Evolutionary conservation across 2,113 vertebrate genomes (phyloP).

Genomic region (Leptobrachium leishanense): DNA sequence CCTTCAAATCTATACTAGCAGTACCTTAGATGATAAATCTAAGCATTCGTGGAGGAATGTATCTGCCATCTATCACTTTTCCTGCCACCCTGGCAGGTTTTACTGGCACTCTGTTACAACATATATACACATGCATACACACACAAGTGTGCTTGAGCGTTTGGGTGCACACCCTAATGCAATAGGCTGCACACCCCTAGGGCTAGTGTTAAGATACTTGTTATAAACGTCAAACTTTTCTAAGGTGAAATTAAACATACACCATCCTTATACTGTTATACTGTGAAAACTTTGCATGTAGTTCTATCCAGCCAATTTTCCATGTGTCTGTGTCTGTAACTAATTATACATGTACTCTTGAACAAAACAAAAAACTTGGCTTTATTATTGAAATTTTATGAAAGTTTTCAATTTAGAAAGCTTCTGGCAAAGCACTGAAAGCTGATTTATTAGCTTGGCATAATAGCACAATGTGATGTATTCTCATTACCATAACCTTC

Average conservation of each 20-base stretch:
- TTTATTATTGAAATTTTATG: constrained; percentile 28
- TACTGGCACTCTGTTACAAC: too few relatives aligned
- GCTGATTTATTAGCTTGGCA: constrained; percentile 39
- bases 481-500: constrained; percentile 30
- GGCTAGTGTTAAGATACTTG: too few relatives aligned
- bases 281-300: background rate
- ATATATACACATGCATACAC: too few relatives aligned
- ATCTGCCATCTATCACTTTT: too few relatives aligned
- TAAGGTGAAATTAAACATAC: background rate
- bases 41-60: too few relatives aligned
- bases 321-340: constrained; percentile 15
- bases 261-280: background rate
- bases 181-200: too few relatives aligned
- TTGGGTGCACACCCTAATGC: too few relatives aligned
- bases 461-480: constrained; percentile 24
- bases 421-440: constrained; percentile 18
- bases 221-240: too few relatives aligned
- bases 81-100: too few relatives aligned
- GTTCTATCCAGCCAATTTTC: background rate
- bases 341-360: constrained; percentile 22
- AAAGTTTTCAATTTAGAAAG: constrained; percentile 38
- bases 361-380: constrained; percentile 31
- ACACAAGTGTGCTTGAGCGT: too few relatives aligned
- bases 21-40: too few relatives aligned
- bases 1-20: too few relatives aligned